A percentile compares a stretch with the other conserved stretches of the same genome.
phyloP scores from a whole-genome alignment of 1,140 invertebrate species.

The Glomeris maerens region DNA sequence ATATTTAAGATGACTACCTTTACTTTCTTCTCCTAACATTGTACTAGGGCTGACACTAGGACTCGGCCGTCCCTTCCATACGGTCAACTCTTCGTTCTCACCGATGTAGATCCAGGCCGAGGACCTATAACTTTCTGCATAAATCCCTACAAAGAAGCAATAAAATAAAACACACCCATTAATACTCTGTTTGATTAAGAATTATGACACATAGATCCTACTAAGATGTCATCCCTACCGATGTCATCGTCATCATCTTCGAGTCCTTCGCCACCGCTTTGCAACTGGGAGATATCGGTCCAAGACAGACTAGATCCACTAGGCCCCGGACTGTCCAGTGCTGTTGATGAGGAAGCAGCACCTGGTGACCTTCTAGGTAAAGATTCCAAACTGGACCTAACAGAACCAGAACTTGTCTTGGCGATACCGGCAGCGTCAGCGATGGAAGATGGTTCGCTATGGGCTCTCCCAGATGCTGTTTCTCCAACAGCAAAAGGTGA shows the following conservation, averaged over 20 bases:
- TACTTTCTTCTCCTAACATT: not conserved
- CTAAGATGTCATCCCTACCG: slow-evolving; percentile 13
- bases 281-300: slow-evolving; percentile 36
- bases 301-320: not conserved
- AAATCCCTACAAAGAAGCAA: slow-evolving; percentile 37
- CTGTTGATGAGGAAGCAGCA: slow-evolving; percentile 6
- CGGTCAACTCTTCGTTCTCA: slow-evolving; percentile 50
- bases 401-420: slow-evolving; percentile 32
- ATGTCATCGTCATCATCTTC: slow-evolving; percentile 24
- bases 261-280: slow-evolving; percentile 17
- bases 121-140: slow-evolving; percentile 51
- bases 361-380: slow-evolving; percentile 25
- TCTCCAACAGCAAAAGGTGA: not conserved
- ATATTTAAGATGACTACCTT: slow-evolving; percentile 57
- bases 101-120: slow-evolving; percentile 60
- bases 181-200: not conserved
- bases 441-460: not conserved
- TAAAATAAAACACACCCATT: not conserved
- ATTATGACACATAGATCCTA: not conserved
- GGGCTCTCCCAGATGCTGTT: not conserved
- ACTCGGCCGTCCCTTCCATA: slow-evolving; percentile 35
- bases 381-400: slow-evolving; percentile 54
- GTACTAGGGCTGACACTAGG: not conserved
- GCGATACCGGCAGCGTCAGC: not conserved
- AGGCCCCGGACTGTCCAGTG: slow-evolving; percentile 26